Base-by-base conservation (phyloP, 1,140 invertebrate genomes). In the Lerema accius region DNA sequence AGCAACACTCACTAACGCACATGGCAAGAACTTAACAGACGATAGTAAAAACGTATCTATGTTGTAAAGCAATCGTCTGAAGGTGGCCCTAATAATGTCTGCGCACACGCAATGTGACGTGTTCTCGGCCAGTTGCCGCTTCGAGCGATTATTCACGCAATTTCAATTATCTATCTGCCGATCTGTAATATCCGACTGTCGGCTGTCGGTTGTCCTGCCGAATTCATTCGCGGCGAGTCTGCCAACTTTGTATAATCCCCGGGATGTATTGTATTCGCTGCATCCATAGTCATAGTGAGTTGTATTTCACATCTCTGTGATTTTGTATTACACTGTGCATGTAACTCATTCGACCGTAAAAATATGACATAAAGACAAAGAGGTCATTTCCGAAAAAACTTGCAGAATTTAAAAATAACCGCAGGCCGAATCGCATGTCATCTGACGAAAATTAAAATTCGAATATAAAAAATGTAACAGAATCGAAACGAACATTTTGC, bases 31-130 rank as follows among this genome's bases (percentile, higher is more conserved):
- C n/a, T n/a, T n/a, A n/a, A n/a, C n/a, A n/a, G n/a, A n/a, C n/a
- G n/a, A 23, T 23, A 23, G 19, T 23, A 23, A 5, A 5, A 23
- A 23, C 19, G 19, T 23, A 23, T 23, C 2, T 23, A 23, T 23
- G 4, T 32, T 32, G 7, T 7, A 32, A 32, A 1, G 28, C 28
- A 32, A 7, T 32, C 7, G 28, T 32, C 9, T 32, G 28, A 7
- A 32, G 28, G 4, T 7, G 28, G 61, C 49, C 56, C 61, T 65
- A 74, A 69, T 71, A 63, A 69, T 65, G 46, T 28, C 17, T 32
- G 49, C 9, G 62, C 61, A 53, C 81, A 86, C 83, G 83, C 83
- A 66, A 86, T 80, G 55, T 86, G 67, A 69, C 83, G 80, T 86
- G 81, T 63, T 40, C 39, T 50, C 50, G 67, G 63, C 42, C 73